Evolutionary conservation across 2,888 invertebrate species (phyloP).

Genomic region (Augochlorella aurata): DNA sequence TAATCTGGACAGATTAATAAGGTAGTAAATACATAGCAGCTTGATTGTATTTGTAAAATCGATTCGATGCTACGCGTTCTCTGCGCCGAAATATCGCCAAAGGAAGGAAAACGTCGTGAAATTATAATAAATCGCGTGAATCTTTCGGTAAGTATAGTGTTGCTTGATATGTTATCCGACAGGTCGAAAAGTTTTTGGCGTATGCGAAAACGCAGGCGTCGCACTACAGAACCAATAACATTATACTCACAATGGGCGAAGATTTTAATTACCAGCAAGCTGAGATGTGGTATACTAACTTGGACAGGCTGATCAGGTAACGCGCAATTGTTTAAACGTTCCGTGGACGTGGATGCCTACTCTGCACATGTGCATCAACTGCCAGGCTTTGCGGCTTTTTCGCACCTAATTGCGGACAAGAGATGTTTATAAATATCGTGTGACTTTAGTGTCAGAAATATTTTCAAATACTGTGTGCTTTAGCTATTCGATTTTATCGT

Average conservation of each 20-base stretch:
- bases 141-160: constrained; percentile 51
- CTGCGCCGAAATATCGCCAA: not conserved
- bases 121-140: not conserved
- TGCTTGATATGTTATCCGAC: constrained; percentile 44
- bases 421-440: too few species aligned
- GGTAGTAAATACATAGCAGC: constrained; percentile 80
- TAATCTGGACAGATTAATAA: constrained; percentile 93
- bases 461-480: too few species aligned
- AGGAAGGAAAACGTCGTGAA: constrained; percentile 26
- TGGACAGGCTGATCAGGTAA: constrained; percentile 94
- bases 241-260: constrained; percentile 96
- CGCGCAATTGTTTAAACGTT: not conserved
- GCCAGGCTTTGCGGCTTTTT: not conserved
- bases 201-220: constrained; percentile 83
- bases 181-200: constrained; percentile 85
- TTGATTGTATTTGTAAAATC: constrained; percentile 1
- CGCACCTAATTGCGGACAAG: too few species aligned
- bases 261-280: constrained; percentile 94
- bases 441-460: too few species aligned
- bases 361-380: not conserved
- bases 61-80: not conserved
- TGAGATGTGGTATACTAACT: constrained; percentile 90
- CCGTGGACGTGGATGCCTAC: not conserved
- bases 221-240: constrained; percentile 87
- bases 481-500: too few species aligned